phyloP scores from a whole-genome alignment of 2,888 invertebrate genomes.

The Mantis religiosa region DNA sequence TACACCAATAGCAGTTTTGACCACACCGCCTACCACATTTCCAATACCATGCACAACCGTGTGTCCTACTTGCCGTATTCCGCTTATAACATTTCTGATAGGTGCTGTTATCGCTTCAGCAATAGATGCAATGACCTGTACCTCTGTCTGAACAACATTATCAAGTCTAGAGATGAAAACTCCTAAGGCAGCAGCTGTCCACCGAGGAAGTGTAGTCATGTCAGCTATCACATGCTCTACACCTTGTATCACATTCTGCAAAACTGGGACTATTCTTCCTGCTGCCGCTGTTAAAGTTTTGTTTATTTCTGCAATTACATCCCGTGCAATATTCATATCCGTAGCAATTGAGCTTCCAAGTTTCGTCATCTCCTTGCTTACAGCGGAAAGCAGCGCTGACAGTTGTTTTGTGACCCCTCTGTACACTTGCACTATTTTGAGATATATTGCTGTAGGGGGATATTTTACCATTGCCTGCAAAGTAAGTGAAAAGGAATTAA shows the following conservation, averaged over 20 bases:
- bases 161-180: background rate
- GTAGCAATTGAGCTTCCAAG: background rate
- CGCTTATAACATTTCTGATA: background rate
- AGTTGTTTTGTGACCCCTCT: background rate
- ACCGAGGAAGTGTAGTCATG: background rate
- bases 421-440: background rate
- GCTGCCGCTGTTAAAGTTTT: background rate
- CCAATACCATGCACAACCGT: background rate
- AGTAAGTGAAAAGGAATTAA: background rate
- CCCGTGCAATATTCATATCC: background rate
- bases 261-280: background rate
- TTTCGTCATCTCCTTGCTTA: background rate
- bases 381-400: background rate
- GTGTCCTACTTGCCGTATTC: background rate
- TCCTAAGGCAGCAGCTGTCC: background rate
- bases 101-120: background rate
- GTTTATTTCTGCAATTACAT: background rate
- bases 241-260: background rate
- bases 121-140: background rate
- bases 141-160: background rate
- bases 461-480: background rate
- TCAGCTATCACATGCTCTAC: background rate
- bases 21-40: background rate
- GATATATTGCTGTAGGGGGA: background rate
- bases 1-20: background rate